phyloP scores from a whole-genome alignment of 2,888 invertebrate genomes.

The Cephonodes hylas region DNA sequence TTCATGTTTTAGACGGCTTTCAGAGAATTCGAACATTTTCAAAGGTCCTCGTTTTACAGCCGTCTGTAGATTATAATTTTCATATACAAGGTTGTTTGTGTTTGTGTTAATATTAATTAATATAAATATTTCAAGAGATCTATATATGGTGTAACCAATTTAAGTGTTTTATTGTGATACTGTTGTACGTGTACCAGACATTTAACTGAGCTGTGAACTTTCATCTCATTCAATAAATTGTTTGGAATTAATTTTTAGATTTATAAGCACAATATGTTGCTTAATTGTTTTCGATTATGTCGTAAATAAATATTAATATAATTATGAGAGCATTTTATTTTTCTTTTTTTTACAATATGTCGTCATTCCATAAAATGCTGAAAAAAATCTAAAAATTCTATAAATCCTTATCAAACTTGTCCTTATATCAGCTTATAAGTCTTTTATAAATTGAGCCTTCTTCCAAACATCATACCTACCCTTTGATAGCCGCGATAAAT shows the following conservation, averaged over 20 bases:
- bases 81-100: constrained; percentile 1
- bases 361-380: not conserved
- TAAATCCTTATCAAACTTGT: no score
- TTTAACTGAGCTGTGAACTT: constrained; percentile 36
- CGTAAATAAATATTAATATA: constrained; percentile 34
- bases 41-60: constrained; percentile 5
- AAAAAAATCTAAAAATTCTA: no score
- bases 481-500: no score
- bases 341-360: not conserved
- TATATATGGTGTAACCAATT: constrained; percentile 33
- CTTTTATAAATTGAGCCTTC: no score
- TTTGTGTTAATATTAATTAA: not conserved
- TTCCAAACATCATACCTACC: no score
- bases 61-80: not conserved
- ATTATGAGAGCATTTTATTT: not conserved
- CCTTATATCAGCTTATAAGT: no score
- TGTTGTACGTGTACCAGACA: constrained; percentile 34
- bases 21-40: constrained; percentile 14
- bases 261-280: constrained; percentile 36
- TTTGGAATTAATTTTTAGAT: constrained; percentile 34
- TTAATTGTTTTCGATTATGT: constrained; percentile 12
- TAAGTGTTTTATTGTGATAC: constrained; percentile 44
- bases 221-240: constrained; percentile 27
- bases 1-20: constrained; percentile 24
- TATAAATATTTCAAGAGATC: constrained; percentile 19